Evolutionary conservation across 2,888 invertebrate species (phyloP), one percentile per base, ranked within the genome.

Genomic region (Pristionchus japonicus): DNA sequence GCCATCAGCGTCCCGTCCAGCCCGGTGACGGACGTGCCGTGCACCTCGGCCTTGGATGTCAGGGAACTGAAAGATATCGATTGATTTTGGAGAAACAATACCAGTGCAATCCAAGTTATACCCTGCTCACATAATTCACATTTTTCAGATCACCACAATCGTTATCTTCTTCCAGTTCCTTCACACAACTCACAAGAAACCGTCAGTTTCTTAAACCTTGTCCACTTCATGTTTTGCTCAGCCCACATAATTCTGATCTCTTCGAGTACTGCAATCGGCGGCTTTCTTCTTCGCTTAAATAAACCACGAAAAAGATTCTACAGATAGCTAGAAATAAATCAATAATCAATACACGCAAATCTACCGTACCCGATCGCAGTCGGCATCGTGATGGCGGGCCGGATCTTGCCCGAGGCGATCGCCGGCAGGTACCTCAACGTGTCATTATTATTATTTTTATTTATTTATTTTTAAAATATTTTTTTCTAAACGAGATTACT

Each of bases 401-500:
- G 70, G 52, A 86, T 17, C 88, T 90, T 90, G 64, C 92, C 91
- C 34, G 88, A 85, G n/a, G 90, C 90, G 43, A 92, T 77, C 20
- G 34, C n/a, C 23, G 90, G 90, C 23, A 92, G 89, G 88, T 91
- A 86, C 40, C 86, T 86, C 47, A 17, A 67, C n/a, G n/a, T n/a
- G n/a, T n/a, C n/a, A n/a, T n/a, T n/a, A n/a, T n/a, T n/a, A n/a
- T n/a, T n/a, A n/a, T n/a, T n/a, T n/a, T n/a, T n/a, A n/a, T n/a
- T n/a, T n/a, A n/a, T n/a, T n/a, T n/a, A n/a, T n/a, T n/a, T n/a
- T n/a, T n/a, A n/a, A n/a, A n/a, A n/a, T n/a, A n/a, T n/a, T n/a
- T n/a, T n/a, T n/a, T n/a, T n/a, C n/a, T n/a, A n/a, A n/a, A n/a
- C n/a, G n/a, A n/a, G n/a, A n/a, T n/a, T n/a, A n/a, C n/a, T n/a